Conservation (phyloP, 2,113 vertebrate genomes). For the Ammospiza caudacuta region DNA sequence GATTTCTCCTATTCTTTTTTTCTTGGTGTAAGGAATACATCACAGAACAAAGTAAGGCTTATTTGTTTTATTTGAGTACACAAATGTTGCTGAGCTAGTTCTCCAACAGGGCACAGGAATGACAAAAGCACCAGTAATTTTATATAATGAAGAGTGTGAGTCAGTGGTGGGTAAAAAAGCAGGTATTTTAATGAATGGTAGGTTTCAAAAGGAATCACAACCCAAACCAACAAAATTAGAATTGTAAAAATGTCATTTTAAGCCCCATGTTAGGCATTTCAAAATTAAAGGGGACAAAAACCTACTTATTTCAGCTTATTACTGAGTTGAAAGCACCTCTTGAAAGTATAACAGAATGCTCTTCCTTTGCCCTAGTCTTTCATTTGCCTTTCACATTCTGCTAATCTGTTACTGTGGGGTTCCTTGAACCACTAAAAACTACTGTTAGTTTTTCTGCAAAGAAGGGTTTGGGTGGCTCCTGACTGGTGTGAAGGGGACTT, state of each 20-base stretch:
- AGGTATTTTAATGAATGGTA: slow-evolving; percentile 30
- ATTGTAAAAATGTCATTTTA: slow-evolving; percentile 41
- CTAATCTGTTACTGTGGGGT: not conserved
- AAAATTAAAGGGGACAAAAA: slow-evolving; percentile 49
- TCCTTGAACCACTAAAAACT: slow-evolving; percentile 3
- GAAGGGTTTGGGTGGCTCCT: not conserved
- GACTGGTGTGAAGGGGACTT: not conserved
- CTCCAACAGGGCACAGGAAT: not conserved
- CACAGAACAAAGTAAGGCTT: not conserved
- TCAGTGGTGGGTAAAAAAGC: not conserved
- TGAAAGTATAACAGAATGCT: slow-evolving; percentile 11
- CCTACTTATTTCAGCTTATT: slow-evolving; percentile 38
- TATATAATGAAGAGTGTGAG: slow-evolving; percentile 15
- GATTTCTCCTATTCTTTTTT: not conserved
- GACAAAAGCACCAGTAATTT: slow-evolving; percentile 40
- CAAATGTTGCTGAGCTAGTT: slow-evolving; percentile 26
- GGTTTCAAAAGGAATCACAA: slow-evolving; percentile 29
- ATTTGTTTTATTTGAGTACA: not conserved
- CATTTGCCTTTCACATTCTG: slow-evolving; percentile 45
- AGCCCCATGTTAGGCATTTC: not conserved
- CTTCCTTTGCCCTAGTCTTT: slow-evolving; percentile 24
- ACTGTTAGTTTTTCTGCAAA: slow-evolving; percentile 4
- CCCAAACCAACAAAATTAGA: slow-evolving; percentile 8
- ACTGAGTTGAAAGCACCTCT: slow-evolving; percentile 1
- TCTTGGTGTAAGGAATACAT: not conserved